Percentiles rank a stretch among this genome's conserved stretches.
phyloP scores from a whole-genome alignment of 2,888 invertebrate species.

The Drosophila flavopinicola region DNA sequence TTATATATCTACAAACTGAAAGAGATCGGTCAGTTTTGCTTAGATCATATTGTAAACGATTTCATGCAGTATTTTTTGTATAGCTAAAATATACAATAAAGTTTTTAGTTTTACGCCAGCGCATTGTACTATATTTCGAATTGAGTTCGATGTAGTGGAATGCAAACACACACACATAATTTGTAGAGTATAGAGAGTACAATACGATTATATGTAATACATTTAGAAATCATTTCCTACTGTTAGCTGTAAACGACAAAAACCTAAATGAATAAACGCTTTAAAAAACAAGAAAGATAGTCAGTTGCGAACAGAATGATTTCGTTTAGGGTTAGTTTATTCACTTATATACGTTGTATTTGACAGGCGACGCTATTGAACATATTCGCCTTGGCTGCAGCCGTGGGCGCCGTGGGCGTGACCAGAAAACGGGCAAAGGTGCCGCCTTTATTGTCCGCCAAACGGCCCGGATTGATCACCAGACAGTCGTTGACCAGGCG shows the following conservation, averaged over 20 bases:
- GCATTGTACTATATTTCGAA: constrained; percentile 50
- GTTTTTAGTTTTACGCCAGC: constrained; percentile 62
- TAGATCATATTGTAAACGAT: constrained; percentile 61
- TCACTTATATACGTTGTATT: constrained; percentile 79
- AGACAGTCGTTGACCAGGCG: constrained; percentile 92
- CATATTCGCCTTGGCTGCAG: constrained; percentile 78
- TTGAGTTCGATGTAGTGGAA: constrained; percentile 60
- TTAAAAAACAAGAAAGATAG: constrained; percentile 50
- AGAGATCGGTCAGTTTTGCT: constrained; percentile 31
- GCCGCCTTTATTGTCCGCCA: constrained; percentile 90
- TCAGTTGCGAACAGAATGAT: too few species aligned
- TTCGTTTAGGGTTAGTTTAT: constrained; percentile 15
- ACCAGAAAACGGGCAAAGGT: constrained; percentile 90
- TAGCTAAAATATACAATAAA: constrained; percentile 74
- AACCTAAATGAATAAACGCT: constrained; percentile 74
- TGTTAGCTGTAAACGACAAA: constrained; percentile 76
- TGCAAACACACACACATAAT: constrained; percentile 21
- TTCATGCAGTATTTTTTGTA: constrained; percentile 78
- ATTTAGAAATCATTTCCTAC: constrained; percentile 77
- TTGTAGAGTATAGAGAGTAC: constrained; percentile 58
- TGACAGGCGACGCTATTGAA: constrained; percentile 85
- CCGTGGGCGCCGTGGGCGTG: constrained; percentile 81
- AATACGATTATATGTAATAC: constrained; percentile 63
- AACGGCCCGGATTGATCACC: constrained; percentile 93
- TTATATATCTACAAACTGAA: constrained; percentile 35